Conservation (phyloP, 1,140 invertebrate species). For the Drosophila varians region DNA sequence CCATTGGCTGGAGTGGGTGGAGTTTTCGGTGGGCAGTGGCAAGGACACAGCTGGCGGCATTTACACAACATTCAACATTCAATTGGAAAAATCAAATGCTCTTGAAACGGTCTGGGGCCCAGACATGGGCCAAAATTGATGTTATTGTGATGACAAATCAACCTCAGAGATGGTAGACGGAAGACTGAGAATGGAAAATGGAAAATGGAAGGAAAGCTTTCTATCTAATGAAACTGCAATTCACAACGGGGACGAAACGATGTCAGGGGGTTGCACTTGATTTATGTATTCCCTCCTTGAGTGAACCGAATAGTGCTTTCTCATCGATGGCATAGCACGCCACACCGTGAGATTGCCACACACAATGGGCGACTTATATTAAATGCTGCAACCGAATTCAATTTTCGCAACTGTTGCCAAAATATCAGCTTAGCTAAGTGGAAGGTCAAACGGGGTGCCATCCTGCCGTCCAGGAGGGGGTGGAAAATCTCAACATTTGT, state of each 20-base stretch:
- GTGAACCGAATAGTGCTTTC: constrained; percentile 59
- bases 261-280: constrained; percentile 63
- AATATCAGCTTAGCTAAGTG: constrained; percentile 46
- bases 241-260: constrained; percentile 20
- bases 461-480: constrained; percentile 7
- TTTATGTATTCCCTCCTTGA: constrained; percentile 58
- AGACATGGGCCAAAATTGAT: constrained; percentile 34
- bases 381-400: constrained; percentile 65
- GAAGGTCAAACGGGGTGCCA: constrained; percentile 1
- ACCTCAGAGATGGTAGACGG: constrained; percentile 23
- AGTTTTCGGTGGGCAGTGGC: not conserved
- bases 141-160: constrained; percentile 54
- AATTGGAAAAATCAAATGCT: constrained; percentile 44
- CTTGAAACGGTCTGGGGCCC: constrained; percentile 41
- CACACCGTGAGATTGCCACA: constrained; percentile 4
- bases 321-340: constrained; percentile 55
- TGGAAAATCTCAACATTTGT: constrained; percentile 73
- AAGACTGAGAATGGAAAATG: too few species aligned
- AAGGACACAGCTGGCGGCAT: constrained; percentile 49
- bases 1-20: not conserved
- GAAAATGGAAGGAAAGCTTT: too few species aligned
- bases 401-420: constrained; percentile 78
- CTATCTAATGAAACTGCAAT: constrained; percentile 70
- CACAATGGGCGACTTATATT: constrained; percentile 51
- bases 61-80: constrained; percentile 36